Conservation (phyloP, 1,140 invertebrate genomes). For the Uloborus diversus region DNA sequence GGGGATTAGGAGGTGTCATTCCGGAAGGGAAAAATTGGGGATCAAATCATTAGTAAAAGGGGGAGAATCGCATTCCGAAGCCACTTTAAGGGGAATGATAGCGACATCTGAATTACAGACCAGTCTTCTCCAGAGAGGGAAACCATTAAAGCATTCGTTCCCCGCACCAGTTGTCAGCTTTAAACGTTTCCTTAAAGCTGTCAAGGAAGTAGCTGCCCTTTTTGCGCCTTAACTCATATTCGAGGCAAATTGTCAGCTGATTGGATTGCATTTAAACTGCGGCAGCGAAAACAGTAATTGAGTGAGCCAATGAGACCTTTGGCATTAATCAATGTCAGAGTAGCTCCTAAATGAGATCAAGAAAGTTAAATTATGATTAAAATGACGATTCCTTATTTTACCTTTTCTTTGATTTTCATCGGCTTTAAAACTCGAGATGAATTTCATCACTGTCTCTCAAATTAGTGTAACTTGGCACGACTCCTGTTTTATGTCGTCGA, state of each 20-base stretch:
- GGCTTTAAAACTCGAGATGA: constrained; percentile 44
- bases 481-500: constrained; percentile 45
- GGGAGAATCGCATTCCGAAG: constrained; percentile 28
- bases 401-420: constrained; percentile 12
- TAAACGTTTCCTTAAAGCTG: constrained; percentile 17
- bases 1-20: constrained; percentile 49
- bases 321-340: constrained; percentile 55
- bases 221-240: background rate
- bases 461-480: constrained; percentile 46
- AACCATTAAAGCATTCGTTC: constrained; percentile 40
- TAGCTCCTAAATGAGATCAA: constrained; percentile 50
- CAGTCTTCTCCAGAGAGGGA: constrained; percentile 17
- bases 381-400: constrained; percentile 43
- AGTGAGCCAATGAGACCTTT: constrained; percentile 50
- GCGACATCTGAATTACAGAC: constrained; percentile 14
- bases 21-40: constrained; percentile 45
- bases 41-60: constrained; percentile 52
- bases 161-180: background rate
- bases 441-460: constrained; percentile 56
- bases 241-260: constrained; percentile 31
- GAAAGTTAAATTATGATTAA: constrained; percentile 55
- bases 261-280: constrained; percentile 47
- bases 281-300: constrained; percentile 49
- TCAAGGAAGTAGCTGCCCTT: constrained; percentile 27
- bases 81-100: constrained; percentile 10